Base-by-base conservation (phyloP, 2,797 vertebrate genomes). In the Astyanax mexicanus region DNA sequence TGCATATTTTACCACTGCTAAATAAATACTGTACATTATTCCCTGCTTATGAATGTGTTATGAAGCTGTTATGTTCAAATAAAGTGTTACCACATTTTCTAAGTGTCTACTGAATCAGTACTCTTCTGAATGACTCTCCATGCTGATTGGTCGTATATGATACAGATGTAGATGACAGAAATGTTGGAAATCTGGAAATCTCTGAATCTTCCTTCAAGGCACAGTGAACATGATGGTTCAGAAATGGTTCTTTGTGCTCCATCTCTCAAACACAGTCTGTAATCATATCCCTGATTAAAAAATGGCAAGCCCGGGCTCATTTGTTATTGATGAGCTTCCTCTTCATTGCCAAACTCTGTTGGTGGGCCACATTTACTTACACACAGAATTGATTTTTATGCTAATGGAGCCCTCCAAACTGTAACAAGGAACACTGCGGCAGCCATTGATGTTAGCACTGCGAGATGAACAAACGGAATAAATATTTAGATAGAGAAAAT, bases 351-450 rank as follows among this genome's bases (percentile, higher is more conserved):
- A 69, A 62, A 44, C 42, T n/a, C 70, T 70, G 71, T 32, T 74
- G 75, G 66, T 65, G 70, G 55, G 69, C 71, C 37, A 54, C 52
- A 51, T 73, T 73, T 74, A 69, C 66, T 58, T 66, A 61, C 51
- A 69, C 55, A 51, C 65, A 69, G 65, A 68, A 81, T 74, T 65
- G 75, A 78, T 78, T 81, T 78, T 65, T 74, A 71, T 81, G 58
- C 58, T 66, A 70, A 70, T 74, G 35, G 61, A 44, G 52, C 42
- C 38, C 66, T 77, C 60, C 67, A 67, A 70, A 69, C 60, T 62
- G 58, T 81, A 73, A 67, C 71, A 74, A 74, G 66, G 44, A 70
- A 77, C 67, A 38, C 38, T 23, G 35, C 49, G 21, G 70, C 74
- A 67, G 64, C 55, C 51, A 51, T 40, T 54, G 47, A 74, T 64